Conservation (phyloP, 2,113 vertebrate genomes). For the Megaceryle maxima region DNA sequence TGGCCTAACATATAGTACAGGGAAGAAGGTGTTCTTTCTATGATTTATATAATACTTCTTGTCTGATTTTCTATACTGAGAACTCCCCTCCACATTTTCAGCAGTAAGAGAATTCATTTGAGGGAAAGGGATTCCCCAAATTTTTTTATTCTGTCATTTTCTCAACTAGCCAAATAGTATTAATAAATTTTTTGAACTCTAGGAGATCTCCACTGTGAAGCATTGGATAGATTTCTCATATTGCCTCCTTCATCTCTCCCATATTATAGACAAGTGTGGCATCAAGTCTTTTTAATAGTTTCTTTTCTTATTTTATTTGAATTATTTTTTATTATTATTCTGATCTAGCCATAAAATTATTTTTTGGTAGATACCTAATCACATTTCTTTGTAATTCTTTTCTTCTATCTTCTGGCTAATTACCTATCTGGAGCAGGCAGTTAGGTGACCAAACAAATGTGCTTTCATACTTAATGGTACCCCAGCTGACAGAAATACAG, state of each 20-base stretch:
- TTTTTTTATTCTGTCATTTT: neutral
- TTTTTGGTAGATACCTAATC: slow-evolving; percentile 3
- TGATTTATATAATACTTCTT: neutral
- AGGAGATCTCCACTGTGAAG: neutral
- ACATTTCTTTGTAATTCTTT: slow-evolving; percentile 11
- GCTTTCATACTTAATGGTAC: slow-evolving; percentile 41
- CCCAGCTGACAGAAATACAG: neutral
- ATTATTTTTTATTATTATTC: neutral
- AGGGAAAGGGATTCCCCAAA: neutral
- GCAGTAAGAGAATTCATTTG: neutral
- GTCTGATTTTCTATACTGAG: neutral
- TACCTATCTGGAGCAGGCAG: slow-evolving; percentile 73
- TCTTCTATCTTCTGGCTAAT: slow-evolving; percentile 66
- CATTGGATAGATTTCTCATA: neutral
- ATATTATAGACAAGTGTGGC: neutral
- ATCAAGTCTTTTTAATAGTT: neutral
- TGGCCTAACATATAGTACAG: rapidly evolving
- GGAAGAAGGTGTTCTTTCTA: neutral
- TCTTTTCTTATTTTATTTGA: slow-evolving; percentile 41
- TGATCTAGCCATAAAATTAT: neutral
- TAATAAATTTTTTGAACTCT: neutral
- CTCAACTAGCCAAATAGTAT: neutral
- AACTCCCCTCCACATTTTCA: neutral
- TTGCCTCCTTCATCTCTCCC: neutral
- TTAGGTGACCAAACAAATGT: slow-evolving; percentile 73